Base-by-base conservation (phyloP, 2,113 vertebrate genomes). In the Brachyhypopomus occidentalis region DNA sequence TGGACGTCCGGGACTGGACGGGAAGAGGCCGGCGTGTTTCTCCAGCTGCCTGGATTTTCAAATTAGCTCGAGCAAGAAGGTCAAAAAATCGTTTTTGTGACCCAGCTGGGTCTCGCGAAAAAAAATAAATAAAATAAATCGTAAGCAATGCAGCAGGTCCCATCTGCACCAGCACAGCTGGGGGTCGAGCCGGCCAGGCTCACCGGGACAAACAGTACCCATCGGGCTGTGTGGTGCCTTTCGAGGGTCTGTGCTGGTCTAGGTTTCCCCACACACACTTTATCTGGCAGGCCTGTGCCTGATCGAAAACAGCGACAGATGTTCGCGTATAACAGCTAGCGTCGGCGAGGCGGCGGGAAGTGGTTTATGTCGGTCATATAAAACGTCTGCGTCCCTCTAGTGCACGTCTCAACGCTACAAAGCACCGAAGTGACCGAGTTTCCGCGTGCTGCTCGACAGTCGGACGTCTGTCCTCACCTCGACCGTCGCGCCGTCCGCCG, bases 381-480 rank as follows among this genome's bases (percentile, higher is more conserved):
- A 62, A 27, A 27, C 25, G 23, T 63, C 12, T 16, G 11, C 22
- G 2, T 63, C 60, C 25, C 22, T 25, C 12, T 23, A 63, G 9
- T 9, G 59, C 5, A 23, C n/a, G 58, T 1, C 20, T 38, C 36
- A 52, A 5, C 7, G 45, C 23, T 17, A 79, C 48, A 38, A 56
- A 27, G 63, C 38, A 77, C 58, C 3, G 25, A 16, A 66, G 63
- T 30, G 23, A 4, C 23, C 14, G 12, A 64, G 62, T 12, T 12
- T 4, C 7, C 27, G 20, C 3, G 14, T 23, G n/a, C 17, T 36
- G 1, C 58, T 22, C 17, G 4, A 4, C 8, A 60, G 6, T 55
- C 5, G 2, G 30, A 19, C 25, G 20, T 77, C 20, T 59, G 5
- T 22, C 38, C 87, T 89, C 27, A 93, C 93, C 92, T 93, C 89